Conservation (phyloP, 1,140 invertebrate genomes). For the Lepidotrigona ventralis region DNA sequence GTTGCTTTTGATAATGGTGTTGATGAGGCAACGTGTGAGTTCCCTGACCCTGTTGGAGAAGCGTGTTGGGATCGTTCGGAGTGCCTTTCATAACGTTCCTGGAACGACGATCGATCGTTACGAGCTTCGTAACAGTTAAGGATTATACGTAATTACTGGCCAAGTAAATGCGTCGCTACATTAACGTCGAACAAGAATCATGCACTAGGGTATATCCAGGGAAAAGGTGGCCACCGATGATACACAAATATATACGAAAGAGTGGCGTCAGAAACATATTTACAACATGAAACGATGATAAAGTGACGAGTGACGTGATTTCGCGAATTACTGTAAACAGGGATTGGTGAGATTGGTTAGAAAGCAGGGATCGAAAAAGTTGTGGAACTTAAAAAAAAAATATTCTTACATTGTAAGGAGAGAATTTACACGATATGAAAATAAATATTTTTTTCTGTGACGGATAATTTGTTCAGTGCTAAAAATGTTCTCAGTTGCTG, state of each 20-base stretch:
- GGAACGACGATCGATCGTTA: constrained; percentile 51
- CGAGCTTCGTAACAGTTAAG: constrained; percentile 10
- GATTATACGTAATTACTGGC: constrained; percentile 12
- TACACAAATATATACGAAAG: no score
- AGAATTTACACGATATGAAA: no score
- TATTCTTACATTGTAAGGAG: no score
- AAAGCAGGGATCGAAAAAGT: no score
- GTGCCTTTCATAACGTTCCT: constrained; percentile 80
- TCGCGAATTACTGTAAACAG: not conserved
- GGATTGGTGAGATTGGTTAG: no score
- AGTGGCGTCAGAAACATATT: not conserved
- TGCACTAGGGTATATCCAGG: not conserved
- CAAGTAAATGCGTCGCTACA: not conserved
- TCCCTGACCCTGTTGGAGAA: constrained; percentile 79
- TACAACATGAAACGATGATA: not conserved
- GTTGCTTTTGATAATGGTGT: constrained; percentile 81
- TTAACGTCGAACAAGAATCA: constrained; percentile 7
- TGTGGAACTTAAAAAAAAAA: no score
- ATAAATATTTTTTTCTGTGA: no score
- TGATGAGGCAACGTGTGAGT: constrained; percentile 80
- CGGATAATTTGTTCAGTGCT: no score
- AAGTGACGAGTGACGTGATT: not conserved
- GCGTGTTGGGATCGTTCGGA: constrained; percentile 82
- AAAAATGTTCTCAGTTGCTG: no score
- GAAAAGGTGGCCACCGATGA: constrained; percentile 15